Evolutionary conservation across 1,140 invertebrate genomes (phyloP).

Genomic region (Philotrypesis tridentata): DNA sequence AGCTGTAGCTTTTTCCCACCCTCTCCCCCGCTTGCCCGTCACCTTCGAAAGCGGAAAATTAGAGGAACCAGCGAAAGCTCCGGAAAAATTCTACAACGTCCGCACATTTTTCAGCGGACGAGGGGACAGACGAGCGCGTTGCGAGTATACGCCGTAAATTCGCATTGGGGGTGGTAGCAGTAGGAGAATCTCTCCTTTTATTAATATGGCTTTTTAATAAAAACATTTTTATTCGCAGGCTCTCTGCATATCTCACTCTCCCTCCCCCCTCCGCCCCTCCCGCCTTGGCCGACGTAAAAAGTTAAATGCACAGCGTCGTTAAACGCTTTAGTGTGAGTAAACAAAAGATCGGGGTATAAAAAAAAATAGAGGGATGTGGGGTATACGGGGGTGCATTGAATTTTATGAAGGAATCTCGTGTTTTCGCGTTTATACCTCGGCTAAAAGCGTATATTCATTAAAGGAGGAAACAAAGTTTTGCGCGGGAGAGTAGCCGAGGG

Average conservation of each 20-base stretch:
- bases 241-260: too few species aligned
- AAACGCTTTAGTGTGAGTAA: neutral
- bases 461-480: neutral
- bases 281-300: too few species aligned
- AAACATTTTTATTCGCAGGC: too few species aligned
- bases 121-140: too few species aligned
- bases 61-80: conserved; percentile 9
- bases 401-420: neutral
- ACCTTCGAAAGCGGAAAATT: neutral
- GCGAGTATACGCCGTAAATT: too few species aligned
- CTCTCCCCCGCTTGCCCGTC: too few species aligned
- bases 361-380: neutral
- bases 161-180: too few species aligned
- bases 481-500: neutral
- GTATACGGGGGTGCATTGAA: neutral
- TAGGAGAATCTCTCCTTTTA: too few species aligned
- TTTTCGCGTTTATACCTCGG: neutral
- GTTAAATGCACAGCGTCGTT: neutral
- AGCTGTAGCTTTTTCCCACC: neutral
- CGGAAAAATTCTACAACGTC: neutral
- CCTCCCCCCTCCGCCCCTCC: too few species aligned
- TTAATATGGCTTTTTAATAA: neutral
- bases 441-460: neutral
- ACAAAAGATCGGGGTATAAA: neutral
- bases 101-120: too few species aligned